Conservation (phyloP, 2,797 vertebrate species). For the Hapalemur alaotrensis region DNA sequence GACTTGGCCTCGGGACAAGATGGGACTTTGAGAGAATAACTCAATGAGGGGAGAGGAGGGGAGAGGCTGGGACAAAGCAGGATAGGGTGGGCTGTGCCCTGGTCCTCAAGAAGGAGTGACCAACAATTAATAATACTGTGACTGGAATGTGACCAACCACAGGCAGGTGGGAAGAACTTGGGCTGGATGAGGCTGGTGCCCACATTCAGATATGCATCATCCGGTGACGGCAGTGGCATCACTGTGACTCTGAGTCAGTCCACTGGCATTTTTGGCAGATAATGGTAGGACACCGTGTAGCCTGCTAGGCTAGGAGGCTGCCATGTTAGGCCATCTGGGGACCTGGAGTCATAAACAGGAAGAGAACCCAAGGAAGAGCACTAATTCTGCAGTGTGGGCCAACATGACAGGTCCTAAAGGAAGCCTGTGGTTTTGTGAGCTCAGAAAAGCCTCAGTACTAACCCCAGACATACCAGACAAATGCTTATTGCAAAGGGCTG, state of each 20-base stretch:
- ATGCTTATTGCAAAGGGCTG: not conserved
- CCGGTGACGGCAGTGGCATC: not conserved
- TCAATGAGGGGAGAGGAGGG: not conserved
- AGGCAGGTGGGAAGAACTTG: not conserved
- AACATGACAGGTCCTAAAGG: not conserved
- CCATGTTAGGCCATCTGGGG: not conserved
- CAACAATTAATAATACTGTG: not conserved
- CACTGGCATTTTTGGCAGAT: not conserved
- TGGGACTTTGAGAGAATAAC: not conserved
- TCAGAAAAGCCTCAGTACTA: not conserved
- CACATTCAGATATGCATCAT: not conserved
- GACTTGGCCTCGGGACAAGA: not conserved
- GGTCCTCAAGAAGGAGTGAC: not conserved
- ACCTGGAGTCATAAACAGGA: not conserved
- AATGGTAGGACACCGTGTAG: not conserved
- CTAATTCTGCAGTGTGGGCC: not conserved
- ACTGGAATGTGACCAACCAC: not conserved
- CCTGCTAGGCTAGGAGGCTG: not conserved
- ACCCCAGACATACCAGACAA: not conserved
- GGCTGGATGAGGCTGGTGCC: not conserved
- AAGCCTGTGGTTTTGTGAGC: not conserved
- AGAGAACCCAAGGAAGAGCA: not conserved
- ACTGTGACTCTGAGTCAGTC: not conserved
- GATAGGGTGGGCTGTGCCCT: not conserved
- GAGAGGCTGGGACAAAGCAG: not conserved